Base-by-base conservation (phyloP, 2,888 invertebrate genomes). In the Carterocephalus palaemon region DNA sequence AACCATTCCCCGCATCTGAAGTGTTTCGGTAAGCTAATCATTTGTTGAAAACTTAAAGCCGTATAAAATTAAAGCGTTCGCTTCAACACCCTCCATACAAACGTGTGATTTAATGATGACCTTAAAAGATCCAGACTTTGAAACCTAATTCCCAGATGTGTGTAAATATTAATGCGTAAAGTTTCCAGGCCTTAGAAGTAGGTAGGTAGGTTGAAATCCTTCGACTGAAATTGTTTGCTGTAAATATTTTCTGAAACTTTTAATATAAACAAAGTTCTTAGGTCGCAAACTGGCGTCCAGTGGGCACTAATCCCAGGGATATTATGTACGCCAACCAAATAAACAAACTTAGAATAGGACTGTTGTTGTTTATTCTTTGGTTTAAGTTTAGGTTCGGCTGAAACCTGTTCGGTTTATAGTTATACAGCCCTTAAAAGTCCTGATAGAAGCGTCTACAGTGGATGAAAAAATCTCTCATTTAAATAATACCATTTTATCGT, bases 41-140 rank as follows among this genome's bases (percentile, higher is more conserved):
- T 17, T 31, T 36, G 34, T 17, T 28, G 12, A 16, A 34, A 43
- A 43, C 36, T 43, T 43, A 15, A 29, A 17, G 43, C 36, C 29
- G 31, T 36, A 42, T 31, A 43, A 43, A 43, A 43, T 43, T 43
- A n/a, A n/a, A n/a, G n/a, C n/a, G n/a, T n/a, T n/a, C n/a, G n/a
- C n/a, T 36, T 43, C 36, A 43, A 36, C 36, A 36, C n/a, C 36
- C 36, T 43, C 20, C 23, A 36, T 36, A 31, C 43, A 36, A 16
- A 34, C 34, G 28, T 29, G 22, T 43, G 43, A 43, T 37, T 43
- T 43, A 43, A 31, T 43, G 36, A 43, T 36, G 43, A 43, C 36
- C 43, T 36, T 43, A 29, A 43, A 43, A 37, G 22, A 36, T 31
- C 36, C 31, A 6, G 16, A 43, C 36, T 31, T 37, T 37, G 29